Evolutionary conservation across 2,888 invertebrate genomes (phyloP).

Genomic region (Lumbricus terrestris): DNA sequence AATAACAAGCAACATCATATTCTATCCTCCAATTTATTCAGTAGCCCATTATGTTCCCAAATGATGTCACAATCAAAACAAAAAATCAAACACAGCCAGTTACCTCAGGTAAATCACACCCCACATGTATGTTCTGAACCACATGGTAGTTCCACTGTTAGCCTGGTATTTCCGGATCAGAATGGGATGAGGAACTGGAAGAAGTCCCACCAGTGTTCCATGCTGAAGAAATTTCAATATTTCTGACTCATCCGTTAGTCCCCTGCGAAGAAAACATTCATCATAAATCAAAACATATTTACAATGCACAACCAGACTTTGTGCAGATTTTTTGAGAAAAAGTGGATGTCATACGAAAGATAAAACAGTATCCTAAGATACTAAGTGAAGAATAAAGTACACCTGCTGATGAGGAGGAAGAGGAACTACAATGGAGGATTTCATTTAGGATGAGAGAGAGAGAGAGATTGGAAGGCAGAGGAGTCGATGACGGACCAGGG

Average conservation of each 20-base stretch:
- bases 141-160: slow-evolving; percentile 95
- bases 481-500: too few relatives aligned
- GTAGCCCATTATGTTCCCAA: neutral
- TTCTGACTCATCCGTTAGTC: slow-evolving; percentile 97
- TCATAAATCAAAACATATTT: neutral
- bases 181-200: slow-evolving; percentile 98
- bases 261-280: slow-evolving; percentile 65
- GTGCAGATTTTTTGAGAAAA: too few relatives aligned
- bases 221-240: slow-evolving; percentile 98
- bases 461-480: too few relatives aligned
- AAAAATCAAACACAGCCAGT: slow-evolving; percentile 35
- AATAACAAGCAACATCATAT: too few relatives aligned
- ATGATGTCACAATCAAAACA: neutral
- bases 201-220: slow-evolving; percentile 91
- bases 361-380: too few relatives aligned
- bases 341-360: too few relatives aligned
- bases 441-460: too few relatives aligned
- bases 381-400: too few relatives aligned
- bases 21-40: neutral
- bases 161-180: slow-evolving; percentile 97
- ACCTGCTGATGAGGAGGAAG: too few relatives aligned
- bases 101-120: slow-evolving; percentile 95
- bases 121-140: slow-evolving; percentile 99
- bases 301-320: too few relatives aligned
- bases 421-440: too few relatives aligned